Evolutionary conservation across 1,140 invertebrate species (phyloP).

Genomic region (Lysiphlebus fabarum): DNA sequence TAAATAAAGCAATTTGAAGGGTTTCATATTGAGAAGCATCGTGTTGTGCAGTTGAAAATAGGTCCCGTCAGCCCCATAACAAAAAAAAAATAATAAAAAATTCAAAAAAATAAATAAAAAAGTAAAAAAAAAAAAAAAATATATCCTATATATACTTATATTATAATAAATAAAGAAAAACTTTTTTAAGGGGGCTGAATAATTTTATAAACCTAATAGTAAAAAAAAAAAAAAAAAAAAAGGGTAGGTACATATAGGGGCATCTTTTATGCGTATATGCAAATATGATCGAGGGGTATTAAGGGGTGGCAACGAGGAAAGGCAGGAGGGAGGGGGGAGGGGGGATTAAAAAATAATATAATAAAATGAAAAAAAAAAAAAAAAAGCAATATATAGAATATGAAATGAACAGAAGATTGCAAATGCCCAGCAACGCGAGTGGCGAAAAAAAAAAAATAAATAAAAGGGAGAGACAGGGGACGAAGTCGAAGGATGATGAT

Average conservation of each 20-base stretch:
- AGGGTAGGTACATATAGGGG: conserved; percentile 44
- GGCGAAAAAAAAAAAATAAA: not conserved
- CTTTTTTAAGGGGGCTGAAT: conserved; percentile 36
- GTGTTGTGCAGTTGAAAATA: not conserved
- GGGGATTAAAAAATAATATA: not conserved
- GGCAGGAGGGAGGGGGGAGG: conserved; percentile 24
- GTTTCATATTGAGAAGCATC: not conserved
- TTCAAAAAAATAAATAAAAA: conserved; percentile 23
- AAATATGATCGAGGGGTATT: conserved; percentile 38
- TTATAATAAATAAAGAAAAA: not conserved
- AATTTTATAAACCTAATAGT: conserved; percentile 58
- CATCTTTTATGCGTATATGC: conserved; percentile 54
- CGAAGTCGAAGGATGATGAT: conserved; percentile 12
- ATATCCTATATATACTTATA: no score
- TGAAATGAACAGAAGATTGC: conserved; percentile 18
- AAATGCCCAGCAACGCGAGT: conserved; percentile 2
- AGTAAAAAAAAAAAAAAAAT: conserved; percentile 10
- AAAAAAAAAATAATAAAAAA: conserved; percentile 26
- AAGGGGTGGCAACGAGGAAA: conserved; percentile 18
- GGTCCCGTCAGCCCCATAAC: conserved; percentile 9
- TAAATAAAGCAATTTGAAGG: conserved; percentile 41
- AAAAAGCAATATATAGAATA: not conserved
- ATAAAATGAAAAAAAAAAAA: no score
- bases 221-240: conserved; percentile 24
- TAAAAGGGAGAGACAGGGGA: conserved; percentile 18